A percentile compares a stretch with the other conserved stretches of the same genome.
Conservation (phyloP, 2,113 vertebrate genomes). For the Indicator indicator region DNA sequence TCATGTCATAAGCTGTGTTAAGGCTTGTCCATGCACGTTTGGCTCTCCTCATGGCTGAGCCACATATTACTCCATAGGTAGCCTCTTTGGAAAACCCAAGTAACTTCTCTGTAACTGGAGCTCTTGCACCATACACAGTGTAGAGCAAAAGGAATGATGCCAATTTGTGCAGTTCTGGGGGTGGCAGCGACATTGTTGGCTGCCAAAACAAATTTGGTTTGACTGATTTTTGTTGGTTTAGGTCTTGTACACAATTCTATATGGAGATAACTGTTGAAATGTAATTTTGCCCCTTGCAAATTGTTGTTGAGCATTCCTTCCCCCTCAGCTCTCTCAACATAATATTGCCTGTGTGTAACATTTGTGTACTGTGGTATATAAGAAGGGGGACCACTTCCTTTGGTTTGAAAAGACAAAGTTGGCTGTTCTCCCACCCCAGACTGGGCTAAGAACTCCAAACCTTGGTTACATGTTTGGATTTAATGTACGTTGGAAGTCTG, state of each 20-base stretch:
- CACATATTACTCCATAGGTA: neutral
- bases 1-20: too few relatives aligned
- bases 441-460: neutral
- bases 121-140: rapidly evolving
- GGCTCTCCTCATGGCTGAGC: neutral
- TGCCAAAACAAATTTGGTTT: neutral
- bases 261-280: neutral
- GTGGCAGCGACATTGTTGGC: neutral
- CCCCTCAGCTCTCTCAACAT: neutral
- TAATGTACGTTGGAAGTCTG: neutral
- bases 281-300: neutral
- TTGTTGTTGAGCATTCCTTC: neutral
- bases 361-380: neutral
- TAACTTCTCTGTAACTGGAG: neutral
- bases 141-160: rapidly evolving
- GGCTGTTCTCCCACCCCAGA: neutral
- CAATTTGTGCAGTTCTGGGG: neutral
- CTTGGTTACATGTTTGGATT: neutral
- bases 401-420: neutral
- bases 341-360: neutral
- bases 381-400: neutral
- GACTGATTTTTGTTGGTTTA: neutral
- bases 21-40: rapidly evolving
- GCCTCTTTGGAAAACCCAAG: neutral
- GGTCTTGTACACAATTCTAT: neutral